Conservation (phyloP, 2,888 invertebrate genomes). For the Ormyrus thymus region DNA sequence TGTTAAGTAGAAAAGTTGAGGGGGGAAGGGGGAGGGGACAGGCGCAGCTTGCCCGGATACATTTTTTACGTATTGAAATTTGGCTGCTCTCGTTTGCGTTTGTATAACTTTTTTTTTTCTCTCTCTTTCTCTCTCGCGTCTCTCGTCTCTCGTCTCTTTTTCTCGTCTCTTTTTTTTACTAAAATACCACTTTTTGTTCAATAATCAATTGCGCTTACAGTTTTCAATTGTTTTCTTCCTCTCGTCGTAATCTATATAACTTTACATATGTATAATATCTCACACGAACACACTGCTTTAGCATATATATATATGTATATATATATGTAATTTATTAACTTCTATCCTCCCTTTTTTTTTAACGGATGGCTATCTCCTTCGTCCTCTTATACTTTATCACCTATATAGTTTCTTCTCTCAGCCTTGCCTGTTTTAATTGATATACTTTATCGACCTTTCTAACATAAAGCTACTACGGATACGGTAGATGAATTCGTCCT, state of each 20-base stretch:
- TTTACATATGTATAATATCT: slow-evolving; percentile 56
- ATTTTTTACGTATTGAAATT: slow-evolving; percentile 50
- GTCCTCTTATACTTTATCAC: slow-evolving; percentile 12
- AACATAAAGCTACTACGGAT: slow-evolving; percentile 22
- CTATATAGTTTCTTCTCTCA: slow-evolving; percentile 23
- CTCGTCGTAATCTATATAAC: slow-evolving; percentile 42
- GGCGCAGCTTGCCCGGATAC: slow-evolving; percentile 34
- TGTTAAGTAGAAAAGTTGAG: slow-evolving; percentile 36
- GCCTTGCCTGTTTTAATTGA: slow-evolving; percentile 39
- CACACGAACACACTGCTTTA: slow-evolving; percentile 50
- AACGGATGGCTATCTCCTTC: slow-evolving; percentile 14
- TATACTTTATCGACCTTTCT: slow-evolving; percentile 25
- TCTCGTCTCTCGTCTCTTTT: background rate
- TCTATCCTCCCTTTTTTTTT: slow-evolving; percentile 33
- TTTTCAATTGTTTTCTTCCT: slow-evolving; percentile 25
- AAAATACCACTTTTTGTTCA: slow-evolving; percentile 37
- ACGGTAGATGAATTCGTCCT: slow-evolving; percentile 26
- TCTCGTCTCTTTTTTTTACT: slow-evolving; percentile 35
- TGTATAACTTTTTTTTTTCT: slow-evolving; percentile 18
- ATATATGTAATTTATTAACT: slow-evolving; percentile 13
- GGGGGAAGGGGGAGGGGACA: slow-evolving; percentile 35
- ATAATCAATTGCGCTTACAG: slow-evolving; percentile 45
- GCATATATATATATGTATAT: background rate
- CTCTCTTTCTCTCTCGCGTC: background rate
- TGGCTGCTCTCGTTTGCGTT: slow-evolving; percentile 23